phyloP scores from a whole-genome alignment of 2,888 invertebrate species.

The Papilio gigon region DNA sequence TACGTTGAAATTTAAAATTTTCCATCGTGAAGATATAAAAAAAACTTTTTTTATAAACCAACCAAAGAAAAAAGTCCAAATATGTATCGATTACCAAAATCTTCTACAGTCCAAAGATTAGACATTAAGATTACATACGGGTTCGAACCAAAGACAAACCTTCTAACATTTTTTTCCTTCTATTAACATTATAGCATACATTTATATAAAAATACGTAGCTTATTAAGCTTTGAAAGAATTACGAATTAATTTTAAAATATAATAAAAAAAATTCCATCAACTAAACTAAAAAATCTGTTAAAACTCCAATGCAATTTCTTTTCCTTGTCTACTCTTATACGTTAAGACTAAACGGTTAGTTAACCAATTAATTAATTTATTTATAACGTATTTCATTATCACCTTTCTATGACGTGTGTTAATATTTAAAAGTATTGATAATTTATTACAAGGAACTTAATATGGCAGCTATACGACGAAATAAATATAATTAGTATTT shows the following conservation, averaged over 20 bases:
- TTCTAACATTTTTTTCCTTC: not conserved
- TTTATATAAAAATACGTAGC: no score
- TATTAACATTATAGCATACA: not conserved
- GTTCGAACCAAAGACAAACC: conserved; percentile 2
- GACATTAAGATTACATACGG: not conserved
- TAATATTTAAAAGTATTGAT: no score
- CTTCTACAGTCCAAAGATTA: conserved; percentile 10
- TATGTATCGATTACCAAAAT: not conserved
- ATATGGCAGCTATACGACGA: not conserved
- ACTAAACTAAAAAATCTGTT: no score
- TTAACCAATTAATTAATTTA: not conserved
- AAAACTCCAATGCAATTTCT: not conserved
- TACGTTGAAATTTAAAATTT: not conserved
- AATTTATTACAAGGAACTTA: no score
- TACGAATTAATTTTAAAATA: not conserved
- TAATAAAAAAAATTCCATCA: not conserved
- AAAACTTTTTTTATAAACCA: not conserved
- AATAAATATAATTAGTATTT: not conserved
- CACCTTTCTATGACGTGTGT: no score
- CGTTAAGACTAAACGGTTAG: not conserved
- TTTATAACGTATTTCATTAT: no score
- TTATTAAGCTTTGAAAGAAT: no score
- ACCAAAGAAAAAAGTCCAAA: not conserved
- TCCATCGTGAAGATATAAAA: not conserved
- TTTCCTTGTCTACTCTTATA: not conserved